Base-by-base conservation (phyloP, 2,888 invertebrate species). In the Trisateles emortualis region DNA sequence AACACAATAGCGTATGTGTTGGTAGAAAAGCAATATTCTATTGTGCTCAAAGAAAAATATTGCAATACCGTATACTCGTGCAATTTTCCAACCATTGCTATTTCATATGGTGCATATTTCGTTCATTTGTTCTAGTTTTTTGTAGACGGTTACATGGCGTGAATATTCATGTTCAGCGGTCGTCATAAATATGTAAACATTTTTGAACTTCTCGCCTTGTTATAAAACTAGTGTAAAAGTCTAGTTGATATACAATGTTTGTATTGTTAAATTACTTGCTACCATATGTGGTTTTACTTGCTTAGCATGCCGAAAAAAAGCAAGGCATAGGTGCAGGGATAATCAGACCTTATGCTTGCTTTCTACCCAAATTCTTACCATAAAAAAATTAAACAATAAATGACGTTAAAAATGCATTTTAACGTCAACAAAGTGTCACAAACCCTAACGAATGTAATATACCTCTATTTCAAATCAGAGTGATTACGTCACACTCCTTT, bases 11-110 rank as follows among this genome's bases (percentile, higher is more conserved):
- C 52, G 50, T 66, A 62, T 65, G 69, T 59, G 62, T 59, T 57
- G 54, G 60, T 51, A 58, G 71, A 67, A 77, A 74, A 71, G 72
- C 72, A 79, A 81, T 83, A 79, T 77, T 70, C 74, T 78, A 75
- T 78, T 76, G 76, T 77, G 72, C 63, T 79, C 79, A 81, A 80
- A 82, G 81, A 74, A 81, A 79, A 83, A 84, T 83, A 83, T 84
- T 80, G 81, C 82, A 70, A 76, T 74, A 64, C 71, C 67, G 56
- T 68, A n/a, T n/a, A 65, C 59, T 64, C 65, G 74, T 67, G 78
- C 79, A 78, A 83, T 84, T 78, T 79, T 59, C 55, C 67, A 59
- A 63, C 53, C 68, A 77, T 76, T 72, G 75, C 73, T 64, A 64
- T 81, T 83, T 74, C 73, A 78, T 79, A 72, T 71, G 73, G 64